Conservation (phyloP, 2,888 invertebrate species). For the Ligdia adustata region DNA sequence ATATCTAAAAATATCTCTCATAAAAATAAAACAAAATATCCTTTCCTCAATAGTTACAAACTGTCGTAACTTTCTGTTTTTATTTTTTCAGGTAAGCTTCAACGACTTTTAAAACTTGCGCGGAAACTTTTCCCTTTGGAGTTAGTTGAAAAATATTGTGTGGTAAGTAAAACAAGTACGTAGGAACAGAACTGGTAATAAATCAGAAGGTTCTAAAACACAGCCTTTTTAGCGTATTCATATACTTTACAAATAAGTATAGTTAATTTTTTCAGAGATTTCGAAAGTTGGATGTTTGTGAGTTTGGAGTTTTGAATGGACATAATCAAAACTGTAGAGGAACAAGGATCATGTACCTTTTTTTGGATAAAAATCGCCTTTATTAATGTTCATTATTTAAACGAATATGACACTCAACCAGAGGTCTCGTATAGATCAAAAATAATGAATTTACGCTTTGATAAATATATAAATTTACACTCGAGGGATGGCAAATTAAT, state of each 20-base stretch:
- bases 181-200: too few relatives aligned
- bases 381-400: too few relatives aligned
- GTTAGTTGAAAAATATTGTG: slow-evolving; percentile 17
- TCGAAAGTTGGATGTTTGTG: too few relatives aligned
- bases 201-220: too few relatives aligned
- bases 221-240: too few relatives aligned
- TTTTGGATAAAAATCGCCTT: too few relatives aligned
- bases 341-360: too few relatives aligned
- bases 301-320: too few relatives aligned
- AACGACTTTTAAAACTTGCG: slow-evolving; percentile 14
- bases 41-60: slow-evolving; percentile 5
- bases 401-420: slow-evolving; percentile 5
- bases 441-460: slow-evolving; percentile 63
- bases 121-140: slow-evolving; percentile 7
- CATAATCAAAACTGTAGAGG: too few relatives aligned
- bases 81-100: slow-evolving; percentile 24
- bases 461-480: slow-evolving; percentile 73
- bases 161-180: slow-evolving; percentile 26
- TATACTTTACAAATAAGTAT: too few relatives aligned
- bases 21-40: not conserved
- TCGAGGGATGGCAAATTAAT: slow-evolving; percentile 70
- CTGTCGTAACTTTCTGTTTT: slow-evolving; percentile 11
- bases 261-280: too few relatives aligned
- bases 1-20: too few relatives aligned
- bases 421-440: slow-evolving; percentile 48